Percentiles rank a stretch among this genome's conserved stretches.
These are phyloP conservation scores for Uloborus plumipes DNA, from an alignment of 2,888 invertebrate genomes.

Conservation along the genomic window DNA sequence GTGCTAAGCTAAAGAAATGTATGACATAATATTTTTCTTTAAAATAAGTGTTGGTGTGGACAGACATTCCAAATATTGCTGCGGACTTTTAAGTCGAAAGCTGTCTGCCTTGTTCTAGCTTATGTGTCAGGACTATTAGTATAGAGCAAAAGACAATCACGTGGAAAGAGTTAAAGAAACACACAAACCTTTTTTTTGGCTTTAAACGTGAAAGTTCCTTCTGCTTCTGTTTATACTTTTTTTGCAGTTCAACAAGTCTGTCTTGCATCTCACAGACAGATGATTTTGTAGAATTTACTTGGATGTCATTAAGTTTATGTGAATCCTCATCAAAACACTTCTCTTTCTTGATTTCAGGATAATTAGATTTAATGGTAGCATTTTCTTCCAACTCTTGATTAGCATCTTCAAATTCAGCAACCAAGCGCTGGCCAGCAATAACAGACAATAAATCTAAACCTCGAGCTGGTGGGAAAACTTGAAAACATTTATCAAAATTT, in stretches of 20 bases:
- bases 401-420: slow-evolving; percentile 41
- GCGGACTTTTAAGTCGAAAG: too few species aligned
- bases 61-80: too few species aligned
- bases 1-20: too few species aligned
- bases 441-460: slow-evolving; percentile 47
- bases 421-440: slow-evolving; percentile 51
- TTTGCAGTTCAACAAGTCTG: slow-evolving; percentile 48
- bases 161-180: too few species aligned
- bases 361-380: slow-evolving; percentile 32
- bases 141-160: too few species aligned
- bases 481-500: not conserved
- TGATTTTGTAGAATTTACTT: slow-evolving; percentile 12
- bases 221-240: slow-evolving; percentile 61
- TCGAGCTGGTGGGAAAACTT: not conserved
- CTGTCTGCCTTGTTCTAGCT: too few species aligned
- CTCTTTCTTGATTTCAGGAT: slow-evolving; percentile 41
- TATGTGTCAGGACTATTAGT: too few species aligned
- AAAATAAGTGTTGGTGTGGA: too few species aligned
- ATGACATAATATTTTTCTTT: too few species aligned
- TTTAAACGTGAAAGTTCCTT: slow-evolving; percentile 59
- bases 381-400: slow-evolving; percentile 12
- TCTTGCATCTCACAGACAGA: slow-evolving; percentile 49
- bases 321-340: slow-evolving; percentile 14
- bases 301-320: slow-evolving; percentile 19
- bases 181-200: slow-evolving; percentile 50